Conservation (phyloP, 2,888 invertebrate genomes). For the Drosophila ezoana region DNA sequence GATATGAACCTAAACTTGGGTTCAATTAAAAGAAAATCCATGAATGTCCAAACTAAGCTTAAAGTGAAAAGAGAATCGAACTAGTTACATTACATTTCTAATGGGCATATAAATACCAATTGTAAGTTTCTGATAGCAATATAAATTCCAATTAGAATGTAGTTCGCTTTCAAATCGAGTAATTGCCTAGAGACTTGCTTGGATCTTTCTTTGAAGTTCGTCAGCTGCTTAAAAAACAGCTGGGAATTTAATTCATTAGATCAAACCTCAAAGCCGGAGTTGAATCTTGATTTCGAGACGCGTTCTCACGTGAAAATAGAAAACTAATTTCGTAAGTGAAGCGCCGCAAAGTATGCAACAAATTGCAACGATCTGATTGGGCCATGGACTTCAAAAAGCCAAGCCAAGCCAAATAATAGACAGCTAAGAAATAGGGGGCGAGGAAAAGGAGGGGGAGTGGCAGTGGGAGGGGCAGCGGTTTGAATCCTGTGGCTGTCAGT, state of each 20-base stretch:
- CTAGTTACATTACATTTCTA: too few species aligned
- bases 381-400: constrained; percentile 52
- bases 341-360: constrained; percentile 69
- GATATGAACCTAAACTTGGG: too few species aligned
- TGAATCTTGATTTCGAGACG: constrained; percentile 34
- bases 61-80: too few species aligned
- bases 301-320: constrained; percentile 1
- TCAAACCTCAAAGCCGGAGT: constrained; percentile 11
- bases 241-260: constrained; percentile 30
- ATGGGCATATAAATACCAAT: not conserved
- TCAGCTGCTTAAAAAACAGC: not conserved
- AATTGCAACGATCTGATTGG: constrained; percentile 56
- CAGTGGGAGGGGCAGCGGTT: not conserved
- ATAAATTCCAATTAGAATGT: too few species aligned
- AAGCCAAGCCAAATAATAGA: constrained; percentile 51
- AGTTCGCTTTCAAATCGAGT: not conserved
- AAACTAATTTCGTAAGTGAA: constrained; percentile 67
- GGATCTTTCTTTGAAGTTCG: constrained; percentile 2
- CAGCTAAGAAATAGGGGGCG: constrained; percentile 8
- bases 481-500: constrained; percentile 51
- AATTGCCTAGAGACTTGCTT: not conserved
- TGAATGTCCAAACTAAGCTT: too few species aligned
- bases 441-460: not conserved
- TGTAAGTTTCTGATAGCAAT: not conserved
- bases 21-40: too few species aligned